A percentile compares a stretch with the other conserved stretches of the same genome.
These are phyloP conservation scores for Drosophila buzzatii DNA, from an alignment of 2,888 invertebrate genomes.

Conservation along the genomic window DNA sequence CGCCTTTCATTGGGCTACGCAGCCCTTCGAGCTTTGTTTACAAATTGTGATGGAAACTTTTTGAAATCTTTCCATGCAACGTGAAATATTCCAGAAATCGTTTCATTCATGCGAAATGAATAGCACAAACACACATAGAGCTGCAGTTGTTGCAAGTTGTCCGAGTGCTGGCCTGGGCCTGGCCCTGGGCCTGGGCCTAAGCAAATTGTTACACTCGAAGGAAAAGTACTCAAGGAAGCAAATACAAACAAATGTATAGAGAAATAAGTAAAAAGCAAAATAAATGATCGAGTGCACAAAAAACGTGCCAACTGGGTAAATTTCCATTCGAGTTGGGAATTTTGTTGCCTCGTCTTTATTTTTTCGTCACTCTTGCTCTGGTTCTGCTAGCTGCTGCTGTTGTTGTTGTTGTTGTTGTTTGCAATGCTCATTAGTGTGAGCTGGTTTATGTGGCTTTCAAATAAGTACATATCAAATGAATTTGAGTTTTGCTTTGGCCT, in stretches of 20 bases:
- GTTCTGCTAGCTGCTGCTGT: slow-evolving; percentile 11
- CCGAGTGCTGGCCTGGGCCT: slow-evolving; percentile 15
- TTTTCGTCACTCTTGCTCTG: slow-evolving; percentile 16
- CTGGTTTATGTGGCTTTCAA: slow-evolving; percentile 47
- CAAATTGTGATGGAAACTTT: slow-evolving; percentile 73
- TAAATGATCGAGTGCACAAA: slow-evolving; percentile 21
- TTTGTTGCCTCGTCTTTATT: slow-evolving; percentile 29
- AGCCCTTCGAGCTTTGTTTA: slow-evolving; percentile 63
- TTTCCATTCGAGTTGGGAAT: slow-evolving; percentile 59
- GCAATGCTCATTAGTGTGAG: slow-evolving; percentile 61
- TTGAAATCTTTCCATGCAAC: slow-evolving; percentile 68
- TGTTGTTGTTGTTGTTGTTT: slow-evolving; percentile 42
- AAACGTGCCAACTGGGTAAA: slow-evolving; percentile 74
- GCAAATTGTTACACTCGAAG: slow-evolving; percentile 45
- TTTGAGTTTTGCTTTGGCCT: not conserved
- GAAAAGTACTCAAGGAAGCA: slow-evolving; percentile 26
- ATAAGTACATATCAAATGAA: slow-evolving; percentile 43
- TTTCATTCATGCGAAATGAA: slow-evolving; percentile 58
- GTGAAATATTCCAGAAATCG: slow-evolving; percentile 52
- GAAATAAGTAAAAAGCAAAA: slow-evolving; percentile 16
- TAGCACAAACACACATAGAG: slow-evolving; percentile 16
- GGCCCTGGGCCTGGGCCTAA: slow-evolving; percentile 36
- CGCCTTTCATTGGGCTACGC: slow-evolving; percentile 4
- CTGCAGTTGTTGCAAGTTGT: slow-evolving; percentile 33
- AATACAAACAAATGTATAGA: slow-evolving; percentile 12